These are phyloP conservation scores for Folsomia manolachei DNA, from an alignment of 2,888 invertebrate species.

Conservation along the genomic window DNA sequence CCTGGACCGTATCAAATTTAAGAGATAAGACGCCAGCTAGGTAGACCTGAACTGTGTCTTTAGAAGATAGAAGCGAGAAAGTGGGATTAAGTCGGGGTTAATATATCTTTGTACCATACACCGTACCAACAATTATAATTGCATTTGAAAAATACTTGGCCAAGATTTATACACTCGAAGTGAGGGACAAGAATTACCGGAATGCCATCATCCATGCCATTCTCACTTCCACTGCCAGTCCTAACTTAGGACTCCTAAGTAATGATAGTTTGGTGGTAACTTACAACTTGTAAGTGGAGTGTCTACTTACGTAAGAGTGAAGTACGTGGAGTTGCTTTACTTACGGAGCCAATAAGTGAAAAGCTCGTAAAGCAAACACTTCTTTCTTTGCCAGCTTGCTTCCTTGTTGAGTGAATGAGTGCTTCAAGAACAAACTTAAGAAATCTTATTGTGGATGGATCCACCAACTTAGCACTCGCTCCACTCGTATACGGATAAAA, in stretches of 20 bases:
- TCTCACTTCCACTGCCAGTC: no score
- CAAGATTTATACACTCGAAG: background rate
- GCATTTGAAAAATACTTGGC: conserved; percentile 14
- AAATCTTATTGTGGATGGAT: conserved; percentile 9
- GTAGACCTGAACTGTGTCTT: no score
- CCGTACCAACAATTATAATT: conserved; percentile 15
- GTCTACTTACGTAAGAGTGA: background rate
- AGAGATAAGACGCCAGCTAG: no score
- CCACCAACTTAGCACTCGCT: no score
- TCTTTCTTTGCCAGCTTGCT: background rate
- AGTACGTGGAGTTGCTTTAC: background rate
- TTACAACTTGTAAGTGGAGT: no score
- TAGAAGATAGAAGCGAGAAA: background rate
- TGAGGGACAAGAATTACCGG: conserved; percentile 8
- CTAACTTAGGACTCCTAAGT: no score
- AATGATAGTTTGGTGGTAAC: no score
- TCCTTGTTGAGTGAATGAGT: no score
- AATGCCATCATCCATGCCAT: conserved; percentile 22
- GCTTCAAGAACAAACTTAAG: conserved; percentile 15
- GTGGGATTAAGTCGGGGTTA: background rate
- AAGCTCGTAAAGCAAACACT: conserved; percentile 20
- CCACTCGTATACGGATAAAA: background rate
- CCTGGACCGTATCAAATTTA: background rate
- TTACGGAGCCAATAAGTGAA: background rate
- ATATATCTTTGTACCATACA: background rate